Percentiles rank a stretch among this genome's conserved stretches.
phyloP scores from a whole-genome alignment of 2,113 vertebrate genomes.

The Girardinichthys multiradiatus region DNA sequence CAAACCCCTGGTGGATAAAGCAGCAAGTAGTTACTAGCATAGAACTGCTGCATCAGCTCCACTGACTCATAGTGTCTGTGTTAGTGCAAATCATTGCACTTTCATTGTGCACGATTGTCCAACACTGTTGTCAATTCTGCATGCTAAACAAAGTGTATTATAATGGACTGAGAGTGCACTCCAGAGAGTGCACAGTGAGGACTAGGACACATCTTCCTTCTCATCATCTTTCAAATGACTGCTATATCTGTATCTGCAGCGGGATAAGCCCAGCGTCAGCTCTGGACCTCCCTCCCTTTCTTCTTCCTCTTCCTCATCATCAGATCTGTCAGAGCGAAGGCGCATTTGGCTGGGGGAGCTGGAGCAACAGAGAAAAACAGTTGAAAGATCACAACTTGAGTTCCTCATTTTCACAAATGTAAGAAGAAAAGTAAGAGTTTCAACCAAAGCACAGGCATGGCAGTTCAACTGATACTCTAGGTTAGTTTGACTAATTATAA shows the following conservation, averaged over 20 bases:
- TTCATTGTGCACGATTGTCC: constrained; percentile 1
- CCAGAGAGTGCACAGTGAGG: constrained; percentile 25
- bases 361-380: constrained; percentile 45
- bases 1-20: not conserved
- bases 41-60: not conserved
- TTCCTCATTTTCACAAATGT: no score
- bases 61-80: not conserved
- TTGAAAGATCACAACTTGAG: no score
- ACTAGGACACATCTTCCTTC: constrained; percentile 80
- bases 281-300: constrained; percentile 80
- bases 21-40: not conserved
- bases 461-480: not conserved
- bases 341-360: constrained; percentile 86
- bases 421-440: no score
- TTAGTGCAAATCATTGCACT: not conserved
- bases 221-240: constrained; percentile 84
- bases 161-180: not conserved
- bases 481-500: not conserved
- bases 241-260: constrained; percentile 73
- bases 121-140: constrained; percentile 15
- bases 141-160: constrained; percentile 38
- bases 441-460: not conserved
- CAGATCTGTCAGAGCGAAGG: constrained; percentile 83
- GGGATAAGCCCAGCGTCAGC: constrained; percentile 70
- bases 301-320: constrained; percentile 88